Evolutionary conservation across 2,113 vertebrate genomes (phyloP).

Genomic region (Oryzias woworae): DNA sequence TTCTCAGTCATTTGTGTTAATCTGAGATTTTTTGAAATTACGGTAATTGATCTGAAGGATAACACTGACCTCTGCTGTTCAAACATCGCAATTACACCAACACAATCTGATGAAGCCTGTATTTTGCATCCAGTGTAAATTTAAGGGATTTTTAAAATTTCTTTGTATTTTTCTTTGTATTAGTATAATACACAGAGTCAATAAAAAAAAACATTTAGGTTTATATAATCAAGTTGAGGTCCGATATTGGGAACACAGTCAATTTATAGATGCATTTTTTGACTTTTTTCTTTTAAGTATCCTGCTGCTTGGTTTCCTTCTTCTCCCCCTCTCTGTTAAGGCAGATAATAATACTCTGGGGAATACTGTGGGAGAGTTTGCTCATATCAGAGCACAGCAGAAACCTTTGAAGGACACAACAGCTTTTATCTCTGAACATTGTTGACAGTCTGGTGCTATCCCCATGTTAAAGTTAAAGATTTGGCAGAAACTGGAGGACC

Average conservation of each 20-base stretch:
- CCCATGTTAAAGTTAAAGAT: too few relatives aligned
- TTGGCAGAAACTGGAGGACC: not conserved
- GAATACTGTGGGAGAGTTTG: slow-evolving; percentile 10
- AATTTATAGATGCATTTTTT: not conserved
- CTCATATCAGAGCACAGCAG: not conserved
- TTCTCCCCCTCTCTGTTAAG: not conserved
- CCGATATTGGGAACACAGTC: too few relatives aligned
- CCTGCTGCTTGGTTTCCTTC: not conserved
- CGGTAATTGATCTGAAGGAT: not conserved
- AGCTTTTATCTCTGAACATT: not conserved
- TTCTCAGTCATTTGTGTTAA: not conserved
- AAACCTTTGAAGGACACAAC: not conserved
- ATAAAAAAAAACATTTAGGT: too few relatives aligned
- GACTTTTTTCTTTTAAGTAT: not conserved
- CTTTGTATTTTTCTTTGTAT: too few relatives aligned
- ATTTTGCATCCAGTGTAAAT: too few relatives aligned
- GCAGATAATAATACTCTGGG: not conserved
- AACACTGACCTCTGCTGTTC: slow-evolving; percentile 19
- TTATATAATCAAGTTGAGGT: too few relatives aligned
- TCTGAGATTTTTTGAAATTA: not conserved
- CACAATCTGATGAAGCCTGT: not conserved
- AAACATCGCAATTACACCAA: not conserved
- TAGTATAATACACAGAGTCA: too few relatives aligned
- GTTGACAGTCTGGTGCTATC: not conserved
- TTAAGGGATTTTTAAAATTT: too few relatives aligned